A percentile compares a stretch with the other conserved stretches of the same genome.
Evolutionary conservation across 2,888 invertebrate genomes (phyloP).

Genomic region (Urechis unicinctus): DNA sequence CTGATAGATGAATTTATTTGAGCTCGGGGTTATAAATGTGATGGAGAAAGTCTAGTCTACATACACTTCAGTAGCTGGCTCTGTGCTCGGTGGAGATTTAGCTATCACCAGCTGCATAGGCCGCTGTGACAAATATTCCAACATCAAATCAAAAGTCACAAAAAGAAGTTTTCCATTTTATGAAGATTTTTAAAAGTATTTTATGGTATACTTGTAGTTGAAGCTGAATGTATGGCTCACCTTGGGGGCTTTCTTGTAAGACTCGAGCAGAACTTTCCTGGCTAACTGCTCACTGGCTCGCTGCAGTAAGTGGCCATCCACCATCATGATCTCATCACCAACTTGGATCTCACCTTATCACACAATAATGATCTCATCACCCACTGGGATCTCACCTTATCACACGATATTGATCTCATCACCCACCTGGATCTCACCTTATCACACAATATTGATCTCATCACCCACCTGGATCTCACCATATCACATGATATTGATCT

Average conservation of each 20-base stretch:
- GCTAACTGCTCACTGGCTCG: constrained; percentile 25
- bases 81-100: constrained; percentile 17
- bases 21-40: no score
- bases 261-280: constrained; percentile 24
- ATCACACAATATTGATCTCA: no score
- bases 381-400: not conserved
- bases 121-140: constrained; percentile 13
- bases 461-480: no score
- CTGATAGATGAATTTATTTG: no score
- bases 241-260: constrained; percentile 1
- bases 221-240: constrained; percentile 1
- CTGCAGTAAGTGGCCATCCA: constrained; percentile 25
- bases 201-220: no score
- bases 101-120: constrained; percentile 21
- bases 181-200: no score
- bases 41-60: constrained; percentile 6
- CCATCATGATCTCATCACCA: constrained; percentile 34
- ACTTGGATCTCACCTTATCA: no score
- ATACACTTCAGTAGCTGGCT: constrained; percentile 25
- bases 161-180: not conserved
- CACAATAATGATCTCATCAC: no score
- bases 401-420: no score
- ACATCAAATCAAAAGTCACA: not conserved
- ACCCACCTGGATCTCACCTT: no score
- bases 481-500: no score